These are phyloP conservation scores for Perca flavescens DNA, from an alignment of 2,113 vertebrate species.

Conservation along the genomic window DNA sequence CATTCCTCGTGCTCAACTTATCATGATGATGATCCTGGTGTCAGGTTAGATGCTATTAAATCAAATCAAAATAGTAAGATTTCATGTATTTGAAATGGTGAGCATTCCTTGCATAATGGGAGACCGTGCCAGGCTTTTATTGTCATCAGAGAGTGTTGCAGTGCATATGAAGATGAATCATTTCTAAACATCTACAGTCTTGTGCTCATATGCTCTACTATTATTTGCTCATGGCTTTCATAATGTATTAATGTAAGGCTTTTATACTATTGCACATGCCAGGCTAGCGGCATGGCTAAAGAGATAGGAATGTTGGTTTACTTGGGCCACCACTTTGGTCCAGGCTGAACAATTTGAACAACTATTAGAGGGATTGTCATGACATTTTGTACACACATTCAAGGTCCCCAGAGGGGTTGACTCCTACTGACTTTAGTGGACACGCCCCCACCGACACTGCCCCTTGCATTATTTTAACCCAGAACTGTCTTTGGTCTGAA, in stretches of 20 bases:
- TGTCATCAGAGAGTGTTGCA: background rate
- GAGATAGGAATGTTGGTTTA: background rate
- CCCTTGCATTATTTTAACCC: too few relatives aligned
- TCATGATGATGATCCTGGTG: conserved; percentile 21
- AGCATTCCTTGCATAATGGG: background rate
- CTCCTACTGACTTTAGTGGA: background rate
- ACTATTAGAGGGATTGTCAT: too few relatives aligned
- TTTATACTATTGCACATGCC: background rate
- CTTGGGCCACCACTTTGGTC: background rate
- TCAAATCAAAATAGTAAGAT: conserved; percentile 4
- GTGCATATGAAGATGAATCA: background rate
- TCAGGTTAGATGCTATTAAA: conserved; percentile 14
- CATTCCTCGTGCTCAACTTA: conserved; percentile 45
- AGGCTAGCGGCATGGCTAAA: background rate
- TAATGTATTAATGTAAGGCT: background rate
- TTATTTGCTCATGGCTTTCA: background rate
- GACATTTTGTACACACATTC: background rate
- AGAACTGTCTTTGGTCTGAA: background rate
- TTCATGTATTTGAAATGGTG: background rate
- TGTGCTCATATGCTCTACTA: background rate
- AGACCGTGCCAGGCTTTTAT: background rate
- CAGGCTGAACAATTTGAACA: background rate
- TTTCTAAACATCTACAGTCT: background rate
- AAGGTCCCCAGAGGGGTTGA: background rate
- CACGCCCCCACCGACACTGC: too few relatives aligned